Conservation (phyloP, 2,888 invertebrate genomes). For the Neoscelio sp. region DNA sequence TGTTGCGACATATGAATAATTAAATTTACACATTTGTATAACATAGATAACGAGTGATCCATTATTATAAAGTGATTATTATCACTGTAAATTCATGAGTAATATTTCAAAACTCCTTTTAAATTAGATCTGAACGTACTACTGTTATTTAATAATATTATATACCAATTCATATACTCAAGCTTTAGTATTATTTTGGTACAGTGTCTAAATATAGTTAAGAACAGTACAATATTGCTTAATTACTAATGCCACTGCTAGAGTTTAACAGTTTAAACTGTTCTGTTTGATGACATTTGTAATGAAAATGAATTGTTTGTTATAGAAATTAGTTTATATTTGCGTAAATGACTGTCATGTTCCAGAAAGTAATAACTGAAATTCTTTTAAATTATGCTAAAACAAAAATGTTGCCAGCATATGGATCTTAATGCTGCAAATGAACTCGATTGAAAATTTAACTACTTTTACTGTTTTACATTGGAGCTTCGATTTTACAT, state of each 20-base stretch:
- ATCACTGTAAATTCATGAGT: slow-evolving; percentile 6
- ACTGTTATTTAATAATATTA: background rate
- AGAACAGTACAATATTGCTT: background rate
- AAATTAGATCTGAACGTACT: background rate
- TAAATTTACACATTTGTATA: background rate
- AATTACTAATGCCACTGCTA: too few relatives aligned
- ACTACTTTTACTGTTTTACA: background rate
- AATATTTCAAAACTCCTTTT: slow-evolving; percentile 14
- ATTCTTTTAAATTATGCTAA: background rate
- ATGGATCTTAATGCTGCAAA: background rate
- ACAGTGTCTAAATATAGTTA: slow-evolving; percentile 7
- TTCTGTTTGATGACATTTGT: too few relatives aligned
- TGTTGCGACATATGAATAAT: slow-evolving; percentile 1
- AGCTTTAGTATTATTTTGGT: background rate
- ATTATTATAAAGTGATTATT: slow-evolving; percentile 3
- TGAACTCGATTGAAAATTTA: slow-evolving; percentile 1
- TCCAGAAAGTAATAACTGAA: too few relatives aligned
- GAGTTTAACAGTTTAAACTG: too few relatives aligned
- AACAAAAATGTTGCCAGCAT: background rate
- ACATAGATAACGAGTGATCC: background rate
- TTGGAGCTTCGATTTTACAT: too few relatives aligned
- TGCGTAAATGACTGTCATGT: too few relatives aligned
- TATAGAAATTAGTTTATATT: too few relatives aligned
- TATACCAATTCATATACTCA: background rate
- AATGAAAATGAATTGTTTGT: too few relatives aligned